A percentile compares a stretch with the other conserved stretches of the same genome.
phyloP scores from a whole-genome alignment of 1,140 invertebrate genomes.

The Drosophila albomicans region DNA sequence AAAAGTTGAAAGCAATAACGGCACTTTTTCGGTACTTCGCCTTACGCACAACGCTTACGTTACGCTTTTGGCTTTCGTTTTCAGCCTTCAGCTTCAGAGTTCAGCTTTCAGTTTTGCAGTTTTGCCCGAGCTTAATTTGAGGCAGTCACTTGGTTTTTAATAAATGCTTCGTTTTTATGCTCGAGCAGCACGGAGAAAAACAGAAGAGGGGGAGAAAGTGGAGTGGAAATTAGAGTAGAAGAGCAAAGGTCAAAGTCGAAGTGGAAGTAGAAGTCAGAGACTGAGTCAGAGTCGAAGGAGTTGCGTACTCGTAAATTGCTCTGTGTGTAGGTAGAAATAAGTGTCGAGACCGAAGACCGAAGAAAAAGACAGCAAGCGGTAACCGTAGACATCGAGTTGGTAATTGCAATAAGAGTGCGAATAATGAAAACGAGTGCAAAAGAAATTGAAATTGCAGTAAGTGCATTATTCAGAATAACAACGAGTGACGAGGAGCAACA shows the following conservation, averaged over 20 bases:
- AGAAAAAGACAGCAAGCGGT: no score
- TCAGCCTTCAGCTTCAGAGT: slow-evolving; percentile 4
- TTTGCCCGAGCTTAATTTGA: slow-evolving; percentile 35
- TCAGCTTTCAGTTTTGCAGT: slow-evolving; percentile 16
- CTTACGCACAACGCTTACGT: background rate
- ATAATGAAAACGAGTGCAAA: no score
- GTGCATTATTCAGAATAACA: no score
- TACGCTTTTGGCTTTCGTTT: background rate
- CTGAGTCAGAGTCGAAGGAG: slow-evolving; percentile 11
- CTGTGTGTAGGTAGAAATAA: background rate
- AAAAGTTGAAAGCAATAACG: slow-evolving; percentile 36
- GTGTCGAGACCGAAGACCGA: background rate
- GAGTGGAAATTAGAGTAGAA: background rate
- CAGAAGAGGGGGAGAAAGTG: no score
- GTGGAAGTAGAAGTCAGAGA: slow-evolving; percentile 1
- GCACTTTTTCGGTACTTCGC: slow-evolving; percentile 26
- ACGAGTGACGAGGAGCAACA: no score
- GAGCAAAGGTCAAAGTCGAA: background rate
- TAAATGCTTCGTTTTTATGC: slow-evolving; percentile 42
- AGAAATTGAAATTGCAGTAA: no score
- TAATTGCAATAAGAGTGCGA: no score
- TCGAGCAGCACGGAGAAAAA: background rate
- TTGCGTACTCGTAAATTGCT: background rate
- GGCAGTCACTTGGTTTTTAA: slow-evolving; percentile 52
- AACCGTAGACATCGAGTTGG: background rate